Conservation (phyloP, 2,888 invertebrate species). For the Odontocerum albicorne region DNA sequence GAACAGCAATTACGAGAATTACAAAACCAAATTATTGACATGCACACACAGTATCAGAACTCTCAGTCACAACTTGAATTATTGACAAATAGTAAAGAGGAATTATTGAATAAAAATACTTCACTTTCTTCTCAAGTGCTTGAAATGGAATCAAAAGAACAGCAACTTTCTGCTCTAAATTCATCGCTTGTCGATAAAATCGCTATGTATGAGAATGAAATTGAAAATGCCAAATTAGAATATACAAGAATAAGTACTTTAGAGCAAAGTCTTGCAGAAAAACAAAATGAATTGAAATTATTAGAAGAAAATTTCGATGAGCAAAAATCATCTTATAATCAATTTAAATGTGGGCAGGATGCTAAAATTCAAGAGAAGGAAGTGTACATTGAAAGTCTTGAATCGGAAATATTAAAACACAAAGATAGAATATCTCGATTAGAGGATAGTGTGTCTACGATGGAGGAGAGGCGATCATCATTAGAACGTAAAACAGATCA, state of each 20-base stretch:
- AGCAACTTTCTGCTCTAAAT: neutral
- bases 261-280: conserved; percentile 45
- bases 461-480: conserved; percentile 62
- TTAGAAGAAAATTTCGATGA: conserved; percentile 46
- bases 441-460: conserved; percentile 64
- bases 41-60: conserved; percentile 5
- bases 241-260: conserved; percentile 46
- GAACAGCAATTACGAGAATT: conserved; percentile 35
- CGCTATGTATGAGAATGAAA: conserved; percentile 40
- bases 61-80: conserved; percentile 10
- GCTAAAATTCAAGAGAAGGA: conserved; percentile 76
- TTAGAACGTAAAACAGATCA: conserved; percentile 64
- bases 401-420: conserved; percentile 65
- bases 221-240: conserved; percentile 41
- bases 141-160: conserved; percentile 7
- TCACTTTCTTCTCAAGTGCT: conserved; percentile 8
- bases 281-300: conserved; percentile 47
- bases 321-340: conserved; percentile 47
- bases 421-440: conserved; percentile 65
- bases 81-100: conserved; percentile 5
- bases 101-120: conserved; percentile 7
- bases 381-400: conserved; percentile 71
- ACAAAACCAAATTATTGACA: conserved; percentile 30
- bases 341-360: conserved; percentile 55
- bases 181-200: conserved; percentile 49